Evolutionary conservation across 2,113 vertebrate species (phyloP).

Genomic region (Pachycephala philippinensis): DNA sequence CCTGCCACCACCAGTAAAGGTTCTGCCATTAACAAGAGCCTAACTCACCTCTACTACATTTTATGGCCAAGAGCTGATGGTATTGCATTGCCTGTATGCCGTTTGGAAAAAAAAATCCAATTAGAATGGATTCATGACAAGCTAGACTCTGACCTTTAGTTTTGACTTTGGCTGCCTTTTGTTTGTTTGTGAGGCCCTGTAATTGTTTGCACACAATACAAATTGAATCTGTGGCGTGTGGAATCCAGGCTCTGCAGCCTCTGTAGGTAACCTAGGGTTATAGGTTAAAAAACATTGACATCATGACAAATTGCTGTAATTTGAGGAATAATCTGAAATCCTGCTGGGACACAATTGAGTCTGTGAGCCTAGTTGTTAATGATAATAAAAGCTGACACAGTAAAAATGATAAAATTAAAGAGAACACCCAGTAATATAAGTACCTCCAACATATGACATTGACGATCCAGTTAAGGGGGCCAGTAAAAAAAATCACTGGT

Average conservation of each 20-base stretch:
- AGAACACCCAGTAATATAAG: constrained; percentile 7
- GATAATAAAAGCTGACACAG: constrained; percentile 66
- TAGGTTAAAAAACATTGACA: constrained; percentile 53
- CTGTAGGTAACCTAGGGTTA: constrained; percentile 24
- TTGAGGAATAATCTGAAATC: constrained; percentile 59
- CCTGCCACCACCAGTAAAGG: background rate
- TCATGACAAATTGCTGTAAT: constrained; percentile 65
- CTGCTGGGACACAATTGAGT: constrained; percentile 46
- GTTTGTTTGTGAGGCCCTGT: constrained; percentile 10
- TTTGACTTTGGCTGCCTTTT: constrained; percentile 19
- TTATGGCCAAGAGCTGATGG: background rate
- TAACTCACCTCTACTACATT: background rate
- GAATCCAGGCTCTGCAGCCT: background rate
- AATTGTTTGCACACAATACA: constrained; percentile 25
- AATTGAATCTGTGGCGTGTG: background rate
- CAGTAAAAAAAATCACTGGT: background rate
- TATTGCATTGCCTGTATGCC: background rate
- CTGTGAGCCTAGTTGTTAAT: constrained; percentile 41
- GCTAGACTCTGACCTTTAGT: background rate
- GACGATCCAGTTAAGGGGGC: background rate
- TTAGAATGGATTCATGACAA: background rate
- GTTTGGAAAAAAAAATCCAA: background rate
- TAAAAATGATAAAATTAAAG: constrained; percentile 59
- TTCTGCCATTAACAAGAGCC: background rate
- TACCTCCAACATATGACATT: background rate